These are phyloP conservation scores for Cabera pusaria DNA, from an alignment of 2,888 invertebrate species.

Conservation along the genomic window DNA sequence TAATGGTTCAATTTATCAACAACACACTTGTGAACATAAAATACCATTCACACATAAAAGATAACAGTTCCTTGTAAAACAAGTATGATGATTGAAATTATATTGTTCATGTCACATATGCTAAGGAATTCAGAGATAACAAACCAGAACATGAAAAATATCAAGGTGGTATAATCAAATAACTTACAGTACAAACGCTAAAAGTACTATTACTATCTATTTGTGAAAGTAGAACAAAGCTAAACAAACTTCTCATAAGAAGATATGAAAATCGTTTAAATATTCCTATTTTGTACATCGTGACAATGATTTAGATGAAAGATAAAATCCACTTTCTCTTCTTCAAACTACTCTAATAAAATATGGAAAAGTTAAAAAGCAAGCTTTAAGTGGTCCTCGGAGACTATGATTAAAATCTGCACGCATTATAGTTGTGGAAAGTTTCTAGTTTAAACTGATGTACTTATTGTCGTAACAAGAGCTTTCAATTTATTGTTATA, in stretches of 20 bases:
- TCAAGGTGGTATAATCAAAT: no score
- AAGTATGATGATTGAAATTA: constrained; percentile 12
- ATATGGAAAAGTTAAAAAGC: constrained; percentile 7
- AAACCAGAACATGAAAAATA: constrained; percentile 3
- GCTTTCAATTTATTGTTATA: no score
- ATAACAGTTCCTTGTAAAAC: constrained; percentile 27
- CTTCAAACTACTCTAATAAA: constrained; percentile 9
- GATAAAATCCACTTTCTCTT: constrained; percentile 14
- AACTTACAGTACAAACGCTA: no score
- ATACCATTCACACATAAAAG: constrained; percentile 37
- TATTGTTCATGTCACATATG: constrained; percentile 3
- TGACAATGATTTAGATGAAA: constrained; percentile 4
- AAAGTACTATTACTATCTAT: no score
- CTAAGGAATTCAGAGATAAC: constrained; percentile 2
- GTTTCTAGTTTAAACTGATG: not conserved
- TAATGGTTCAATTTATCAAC: constrained; percentile 14
- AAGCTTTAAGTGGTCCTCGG: constrained; percentile 16
- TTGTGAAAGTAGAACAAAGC: no score
- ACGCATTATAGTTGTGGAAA: constrained; percentile 20
- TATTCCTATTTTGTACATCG: not conserved
- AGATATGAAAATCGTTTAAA: no score
- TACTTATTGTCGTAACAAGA: no score
- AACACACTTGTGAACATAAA: constrained; percentile 26
- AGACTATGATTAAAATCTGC: constrained; percentile 32
- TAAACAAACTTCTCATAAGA: no score